Evolutionary conservation across 2,888 invertebrate genomes (phyloP).

Genomic region (Polyommatus iphigenia): DNA sequence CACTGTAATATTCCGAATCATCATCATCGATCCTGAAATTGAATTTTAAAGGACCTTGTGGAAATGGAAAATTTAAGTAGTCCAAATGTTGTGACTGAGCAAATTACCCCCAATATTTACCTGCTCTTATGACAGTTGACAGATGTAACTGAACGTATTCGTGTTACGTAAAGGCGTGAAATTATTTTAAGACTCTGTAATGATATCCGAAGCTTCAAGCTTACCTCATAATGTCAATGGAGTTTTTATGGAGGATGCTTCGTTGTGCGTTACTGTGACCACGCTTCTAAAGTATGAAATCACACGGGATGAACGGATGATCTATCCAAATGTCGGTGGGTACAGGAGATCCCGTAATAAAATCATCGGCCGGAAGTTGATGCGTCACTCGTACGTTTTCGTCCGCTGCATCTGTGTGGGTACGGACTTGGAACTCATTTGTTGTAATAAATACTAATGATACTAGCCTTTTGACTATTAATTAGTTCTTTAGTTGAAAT

Average conservation of each 20-base stretch:
- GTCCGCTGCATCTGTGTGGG: conserved; percentile 70
- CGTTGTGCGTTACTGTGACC: not conserved
- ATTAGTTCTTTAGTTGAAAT: conserved; percentile 20
- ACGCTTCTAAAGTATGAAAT: not conserved
- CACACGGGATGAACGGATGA: conserved; percentile 21
- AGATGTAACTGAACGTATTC: not conserved
- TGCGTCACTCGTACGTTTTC: conserved; percentile 76
- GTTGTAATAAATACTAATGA: conserved; percentile 23
- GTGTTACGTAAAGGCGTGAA: not conserved
- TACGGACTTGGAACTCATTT: conserved; percentile 41
- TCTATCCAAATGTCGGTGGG: conserved; percentile 27
- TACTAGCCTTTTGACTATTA: conserved; percentile 21
- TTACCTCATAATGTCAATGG: not conserved
- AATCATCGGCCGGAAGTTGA: conserved; percentile 76
- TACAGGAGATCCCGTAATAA: conserved; percentile 74
- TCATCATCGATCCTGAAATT: not conserved
- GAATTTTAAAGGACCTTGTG: not conserved
- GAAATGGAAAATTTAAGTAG: not conserved
- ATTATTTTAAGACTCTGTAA: conserved; percentile 9
- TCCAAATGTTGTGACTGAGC: not conserved
- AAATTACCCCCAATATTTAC: not conserved
- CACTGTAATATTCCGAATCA: not conserved
- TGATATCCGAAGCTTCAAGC: not conserved
- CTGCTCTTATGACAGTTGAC: not conserved
- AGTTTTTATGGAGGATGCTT: not conserved